Base-by-base conservation (phyloP, 2,888 invertebrate species). In the Tineola bisselliella region DNA sequence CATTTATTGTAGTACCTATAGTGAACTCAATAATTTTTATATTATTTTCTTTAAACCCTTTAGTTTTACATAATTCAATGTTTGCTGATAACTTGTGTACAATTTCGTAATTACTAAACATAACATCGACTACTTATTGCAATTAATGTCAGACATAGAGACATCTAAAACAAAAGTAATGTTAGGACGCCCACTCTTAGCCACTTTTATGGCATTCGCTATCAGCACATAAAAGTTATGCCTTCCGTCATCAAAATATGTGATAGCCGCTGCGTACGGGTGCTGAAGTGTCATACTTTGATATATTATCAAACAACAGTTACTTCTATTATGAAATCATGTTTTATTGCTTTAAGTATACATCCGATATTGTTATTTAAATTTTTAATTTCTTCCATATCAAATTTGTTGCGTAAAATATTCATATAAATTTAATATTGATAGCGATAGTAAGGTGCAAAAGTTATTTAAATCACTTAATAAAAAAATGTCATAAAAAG, bases 401-500 rank as follows among this genome's bases (percentile, higher is more conserved):
- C 56, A 25, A 12, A 25, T 56, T 18, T 30, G n/a, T 56, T 25
- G 56, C n/a, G 18, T 56, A 19, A 15, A 56, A 56, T 64, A 63
- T 64, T 63, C 62, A 65, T 66, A n/a, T n/a, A n/a, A n/a, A n/a
- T n/a, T n/a, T n/a, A n/a, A n/a, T n/a, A n/a, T n/a, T n/a, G n/a
- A n/a, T n/a, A n/a, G n/a, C n/a, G n/a, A n/a, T n/a, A n/a, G n/a
- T n/a, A n/a, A n/a, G n/a, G n/a, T n/a, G n/a, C n/a, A n/a, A n/a
- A n/a, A n/a, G n/a, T n/a, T n/a, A n/a, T n/a, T n/a, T n/a, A n/a
- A n/a, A n/a, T n/a, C n/a, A n/a, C n/a, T n/a, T n/a, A n/a, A n/a
- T n/a, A n/a, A n/a, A 65, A 64, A 63, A 65, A 63, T 38, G 38
- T 38, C 38, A 38, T 10, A 38, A 2, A 25, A 25, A 6, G 63